phyloP scores from a whole-genome alignment of 1,140 invertebrate species.

The Drosophila tropicalis region DNA sequence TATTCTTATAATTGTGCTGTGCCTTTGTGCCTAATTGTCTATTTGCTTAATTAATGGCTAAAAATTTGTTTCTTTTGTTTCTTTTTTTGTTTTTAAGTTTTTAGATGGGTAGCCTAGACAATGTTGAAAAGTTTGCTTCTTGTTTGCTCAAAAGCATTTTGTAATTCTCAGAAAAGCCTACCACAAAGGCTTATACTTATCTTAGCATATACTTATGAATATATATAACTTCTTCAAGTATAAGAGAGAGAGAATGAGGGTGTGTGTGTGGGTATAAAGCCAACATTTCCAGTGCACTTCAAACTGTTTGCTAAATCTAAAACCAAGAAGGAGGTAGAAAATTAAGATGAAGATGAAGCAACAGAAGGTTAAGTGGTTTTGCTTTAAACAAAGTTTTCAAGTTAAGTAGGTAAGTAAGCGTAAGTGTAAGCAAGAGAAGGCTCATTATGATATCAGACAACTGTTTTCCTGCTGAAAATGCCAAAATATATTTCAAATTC shows the following conservation, averaged over 20 bases:
- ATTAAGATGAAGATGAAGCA: background rate
- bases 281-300: constrained; percentile 57
- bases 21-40: constrained; percentile 6
- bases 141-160: constrained; percentile 6
- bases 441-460: background rate
- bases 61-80: constrained; percentile 22
- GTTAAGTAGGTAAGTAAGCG: constrained; percentile 1
- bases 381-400: constrained; percentile 5
- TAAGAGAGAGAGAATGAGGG: too few relatives aligned
- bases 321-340: background rate
- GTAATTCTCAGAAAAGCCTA: constrained; percentile 26
- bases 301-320: constrained; percentile 24
- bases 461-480: background rate
- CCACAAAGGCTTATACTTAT: constrained; percentile 16
- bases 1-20: constrained; percentile 15
- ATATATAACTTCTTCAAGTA: constrained; percentile 3
- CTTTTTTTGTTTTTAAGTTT: constrained; percentile 1
- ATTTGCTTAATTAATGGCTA: constrained; percentile 18
- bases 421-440: background rate
- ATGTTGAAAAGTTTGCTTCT: constrained; percentile 60
- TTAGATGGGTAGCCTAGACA: constrained; percentile 13
- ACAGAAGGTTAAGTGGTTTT: constrained; percentile 11
- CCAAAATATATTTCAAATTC: background rate
- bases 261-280: constrained; percentile 35
- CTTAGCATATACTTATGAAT: constrained; percentile 6